Percentiles rank a stretch among this genome's conserved stretches.
phyloP scores from a whole-genome alignment of 2,797 vertebrate genomes.

The Anas bernieri region DNA sequence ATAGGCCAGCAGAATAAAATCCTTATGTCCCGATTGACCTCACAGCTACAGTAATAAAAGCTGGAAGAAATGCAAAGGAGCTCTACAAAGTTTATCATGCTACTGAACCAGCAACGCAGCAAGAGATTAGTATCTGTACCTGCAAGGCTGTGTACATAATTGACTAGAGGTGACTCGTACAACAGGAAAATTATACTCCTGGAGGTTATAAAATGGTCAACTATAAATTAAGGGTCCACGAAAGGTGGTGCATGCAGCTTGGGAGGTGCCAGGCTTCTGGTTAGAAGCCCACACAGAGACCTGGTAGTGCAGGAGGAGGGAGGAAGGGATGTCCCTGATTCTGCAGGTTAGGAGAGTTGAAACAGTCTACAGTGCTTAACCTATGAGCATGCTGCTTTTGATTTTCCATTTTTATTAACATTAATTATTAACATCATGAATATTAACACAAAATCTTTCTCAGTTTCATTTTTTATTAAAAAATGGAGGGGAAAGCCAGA shows the following conservation, averaged over 20 bases:
- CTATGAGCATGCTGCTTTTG: constrained; percentile 41
- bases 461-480: constrained; percentile 36
- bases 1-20: neutral
- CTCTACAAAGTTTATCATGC: neutral
- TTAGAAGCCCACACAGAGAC: neutral
- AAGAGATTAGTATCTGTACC: neutral
- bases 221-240: neutral
- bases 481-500: neutral
- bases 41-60: neutral
- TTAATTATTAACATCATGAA: constrained; percentile 58
- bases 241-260: neutral
- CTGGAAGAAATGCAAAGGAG: neutral
- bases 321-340: neutral
- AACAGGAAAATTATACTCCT: neutral
- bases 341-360: neutral
- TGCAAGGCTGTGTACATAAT: neutral
- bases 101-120: neutral
- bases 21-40: neutral
- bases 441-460: constrained; percentile 40
- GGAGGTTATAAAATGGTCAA: neutral
- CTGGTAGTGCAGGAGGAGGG: neutral
- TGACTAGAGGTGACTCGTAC: neutral
- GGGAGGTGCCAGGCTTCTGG: neutral
- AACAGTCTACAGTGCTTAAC: neutral
- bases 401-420: constrained; percentile 62